Base-by-base conservation (phyloP, 1,140 invertebrate species). In the Brachionus calyciflorus region DNA sequence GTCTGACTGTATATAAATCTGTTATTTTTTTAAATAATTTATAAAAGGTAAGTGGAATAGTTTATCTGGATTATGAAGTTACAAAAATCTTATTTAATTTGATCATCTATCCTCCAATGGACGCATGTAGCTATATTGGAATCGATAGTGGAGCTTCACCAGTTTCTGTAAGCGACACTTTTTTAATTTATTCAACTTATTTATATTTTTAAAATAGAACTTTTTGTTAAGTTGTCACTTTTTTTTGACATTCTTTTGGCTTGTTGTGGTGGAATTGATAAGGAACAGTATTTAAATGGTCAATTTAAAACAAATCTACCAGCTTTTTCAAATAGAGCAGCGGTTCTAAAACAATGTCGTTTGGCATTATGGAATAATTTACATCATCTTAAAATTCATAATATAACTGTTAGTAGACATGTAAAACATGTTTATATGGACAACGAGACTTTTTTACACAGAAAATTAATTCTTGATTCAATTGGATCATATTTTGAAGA, bases 41-140 rank as follows among this genome's bases (percentile, higher is more conserved):
- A 17, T 17, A 17, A 5, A 21, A 73, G 73, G 40, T 55, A 1
- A 41, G 77, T 70, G 33, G 65, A 55, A 49, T 65, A 70, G 77
- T 77, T 79, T 55, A 73, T 48, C 77, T 49, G 5, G 63, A 73
- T 51, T 26, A 28, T 41, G 57, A 60, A 19, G 21, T 77, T 12
- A 40, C 26, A 40, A 41, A 44, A 24, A 44, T 44, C 14, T 65
- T 65, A 24, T 65, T 44, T n/a, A 65, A 65, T 65, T 3, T 65
- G 33, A 44, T 44, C 19, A 19, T 24, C 2, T 87, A 24, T 33
- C 82, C 84, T 14, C 86, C 86, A 19, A 77, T 88, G 10, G 84
- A 87, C 79, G 82, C 84, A 60, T 87, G 87, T 78, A 87, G 86
- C 0, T 87, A 87, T 79, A 81, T 87, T 79, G 87, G 87, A 14